Conservation (phyloP, 2,888 invertebrate species). For the Meghimatium bilineatum region DNA sequence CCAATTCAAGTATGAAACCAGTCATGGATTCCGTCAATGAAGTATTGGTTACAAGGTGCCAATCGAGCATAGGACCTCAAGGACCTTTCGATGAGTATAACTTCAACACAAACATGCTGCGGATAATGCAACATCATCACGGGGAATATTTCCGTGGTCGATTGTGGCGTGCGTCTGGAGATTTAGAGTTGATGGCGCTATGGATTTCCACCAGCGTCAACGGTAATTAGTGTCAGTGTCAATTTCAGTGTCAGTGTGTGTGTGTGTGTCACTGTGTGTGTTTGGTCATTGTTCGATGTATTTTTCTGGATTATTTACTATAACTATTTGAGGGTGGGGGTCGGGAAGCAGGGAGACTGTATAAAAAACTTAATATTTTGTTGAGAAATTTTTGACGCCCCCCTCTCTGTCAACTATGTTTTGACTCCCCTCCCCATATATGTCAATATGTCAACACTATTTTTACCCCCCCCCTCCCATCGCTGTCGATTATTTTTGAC, state of each 20-base stretch:
- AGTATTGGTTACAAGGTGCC: constrained; percentile 32
- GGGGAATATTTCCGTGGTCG: constrained; percentile 43
- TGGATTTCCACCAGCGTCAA: constrained; percentile 39
- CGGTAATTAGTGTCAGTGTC: constrained; percentile 23
- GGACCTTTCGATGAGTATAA: constrained; percentile 50
- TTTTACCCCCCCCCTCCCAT: no score
- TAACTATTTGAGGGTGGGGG: no score
- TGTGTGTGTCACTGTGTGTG: background rate
- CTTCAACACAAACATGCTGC: constrained; percentile 48
- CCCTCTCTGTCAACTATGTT: no score
- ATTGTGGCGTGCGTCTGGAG: constrained; percentile 11
- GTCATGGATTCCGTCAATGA: constrained; percentile 27
- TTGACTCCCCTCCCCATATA: no score
- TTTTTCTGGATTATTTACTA: no score
- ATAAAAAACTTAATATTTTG: no score
- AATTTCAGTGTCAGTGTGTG: background rate
- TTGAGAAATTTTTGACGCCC: no score
- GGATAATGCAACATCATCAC: constrained; percentile 47
- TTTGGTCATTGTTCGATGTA: background rate
- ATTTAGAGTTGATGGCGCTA: constrained; percentile 31
- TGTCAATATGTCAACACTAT: no score
- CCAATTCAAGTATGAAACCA: constrained; percentile 50
- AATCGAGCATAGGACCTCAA: constrained; percentile 19
- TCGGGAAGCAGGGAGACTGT: no score
- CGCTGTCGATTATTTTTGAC: no score